These are phyloP conservation scores for Pilophorus perplexus DNA, from an alignment of 2,888 invertebrate species.

Conservation along the genomic window DNA sequence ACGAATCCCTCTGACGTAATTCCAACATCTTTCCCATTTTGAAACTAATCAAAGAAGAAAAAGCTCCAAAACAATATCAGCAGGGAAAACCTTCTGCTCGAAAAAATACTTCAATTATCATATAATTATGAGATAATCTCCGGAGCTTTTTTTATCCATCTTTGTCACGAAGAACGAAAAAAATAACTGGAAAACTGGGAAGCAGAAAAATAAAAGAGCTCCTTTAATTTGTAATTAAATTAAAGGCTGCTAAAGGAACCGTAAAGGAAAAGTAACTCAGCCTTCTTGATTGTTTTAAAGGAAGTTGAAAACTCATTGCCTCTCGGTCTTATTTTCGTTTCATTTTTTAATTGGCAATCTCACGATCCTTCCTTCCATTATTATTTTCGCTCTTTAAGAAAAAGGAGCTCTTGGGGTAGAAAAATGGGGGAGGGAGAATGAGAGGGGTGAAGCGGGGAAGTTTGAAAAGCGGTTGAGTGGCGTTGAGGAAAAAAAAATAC, in stretches of 20 bases:
- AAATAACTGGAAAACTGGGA: slow-evolving; percentile 11
- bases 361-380: slow-evolving; percentile 19
- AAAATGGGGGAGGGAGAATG: too few relatives aligned
- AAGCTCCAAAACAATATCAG: too few relatives aligned
- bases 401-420: not conserved
- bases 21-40: too few relatives aligned
- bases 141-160: not conserved
- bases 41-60: too few relatives aligned
- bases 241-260: slow-evolving; percentile 33
- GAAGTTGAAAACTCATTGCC: slow-evolving; percentile 38
- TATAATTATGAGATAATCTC: slow-evolving; percentile 24
- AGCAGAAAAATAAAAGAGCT: slow-evolving; percentile 23
- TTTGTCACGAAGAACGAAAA: not conserved
- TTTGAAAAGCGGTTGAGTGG: slow-evolving; percentile 1
- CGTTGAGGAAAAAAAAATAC: too few relatives aligned
- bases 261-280: slow-evolving; percentile 33
- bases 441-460: too few relatives aligned
- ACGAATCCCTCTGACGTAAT: too few relatives aligned
- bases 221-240: slow-evolving; percentile 29
- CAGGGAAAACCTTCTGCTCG: too few relatives aligned
- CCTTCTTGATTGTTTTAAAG: slow-evolving; percentile 37
- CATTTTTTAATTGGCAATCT: slow-evolving; percentile 46
- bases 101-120: slow-evolving; percentile 3
- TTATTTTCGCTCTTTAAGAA: slow-evolving; percentile 19
- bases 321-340: slow-evolving; percentile 41